Evolutionary conservation across 2,113 vertebrate species (phyloP).

Genomic region (Grantiella picta): DNA sequence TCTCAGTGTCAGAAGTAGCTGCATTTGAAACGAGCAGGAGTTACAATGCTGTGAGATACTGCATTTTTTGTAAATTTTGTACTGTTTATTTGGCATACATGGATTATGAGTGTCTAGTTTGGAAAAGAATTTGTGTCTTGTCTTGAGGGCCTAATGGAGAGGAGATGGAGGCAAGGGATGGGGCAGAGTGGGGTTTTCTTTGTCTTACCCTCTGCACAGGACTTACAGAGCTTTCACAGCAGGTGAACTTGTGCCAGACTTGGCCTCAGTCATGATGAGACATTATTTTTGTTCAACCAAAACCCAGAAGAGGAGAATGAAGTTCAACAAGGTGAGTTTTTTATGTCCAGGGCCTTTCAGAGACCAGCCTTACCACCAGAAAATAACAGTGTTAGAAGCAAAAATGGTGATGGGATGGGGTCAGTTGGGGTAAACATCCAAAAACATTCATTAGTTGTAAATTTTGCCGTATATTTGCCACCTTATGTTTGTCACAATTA

Average conservation of each 20-base stretch:
- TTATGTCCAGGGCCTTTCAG: background rate
- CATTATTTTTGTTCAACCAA: background rate
- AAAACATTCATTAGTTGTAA: background rate
- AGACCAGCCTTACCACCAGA: background rate
- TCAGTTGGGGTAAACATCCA: background rate
- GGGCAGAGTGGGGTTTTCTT: background rate
- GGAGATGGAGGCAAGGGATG: background rate
- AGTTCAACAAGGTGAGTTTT: background rate
- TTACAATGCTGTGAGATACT: background rate
- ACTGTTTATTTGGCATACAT: background rate
- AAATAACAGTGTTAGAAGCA: background rate
- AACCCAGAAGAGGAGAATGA: background rate
- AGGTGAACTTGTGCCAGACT: background rate
- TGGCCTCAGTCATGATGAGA: background rate
- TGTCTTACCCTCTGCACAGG: background rate
- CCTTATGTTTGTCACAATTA: background rate
- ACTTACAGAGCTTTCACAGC: background rate
- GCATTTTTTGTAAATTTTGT: background rate
- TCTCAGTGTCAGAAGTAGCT: background rate
- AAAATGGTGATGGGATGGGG: background rate
- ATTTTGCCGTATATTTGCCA: background rate
- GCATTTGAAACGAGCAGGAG: background rate
- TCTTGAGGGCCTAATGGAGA: background rate
- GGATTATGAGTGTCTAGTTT: background rate
- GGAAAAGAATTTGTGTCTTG: background rate